Evolutionary conservation across 1,140 invertebrate species (phyloP), one percentile per base, ranked within the genome.

Genomic region (Sycobia sp.): DNA sequence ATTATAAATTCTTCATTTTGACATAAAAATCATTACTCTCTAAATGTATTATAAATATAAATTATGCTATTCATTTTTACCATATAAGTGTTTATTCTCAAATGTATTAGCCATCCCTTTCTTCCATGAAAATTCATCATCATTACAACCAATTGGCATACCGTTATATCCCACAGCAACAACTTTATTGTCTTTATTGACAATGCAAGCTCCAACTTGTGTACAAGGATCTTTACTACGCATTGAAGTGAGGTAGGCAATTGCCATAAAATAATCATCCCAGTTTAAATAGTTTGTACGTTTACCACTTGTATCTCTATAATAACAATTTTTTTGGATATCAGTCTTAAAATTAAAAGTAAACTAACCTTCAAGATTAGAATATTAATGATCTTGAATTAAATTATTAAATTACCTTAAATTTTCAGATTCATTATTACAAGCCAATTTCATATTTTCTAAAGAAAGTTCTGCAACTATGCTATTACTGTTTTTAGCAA

Each of bases 101-200:
- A 92, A 76, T 32, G 76, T 70, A 72, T 86, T 74, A 20, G 79
- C 36, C 18, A 76, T 76, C 41, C 83, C 72, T 74, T 90, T 94
- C 1, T 76, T 78, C 96, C 96, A 99, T 0, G 96, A 92, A 78
- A 97, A 92, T 18, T 86, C 80, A 76, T 97, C 90, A 80, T 98
- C 96, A n/a, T 27, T 69, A 73, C 95, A 98, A 14, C 94, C 92
- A 60, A 76, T 84, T 0, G 96, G 96, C 89, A 98, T 94, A 16
- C 96, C 96, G 86, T 99, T 98, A 71, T 99, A 99, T 46, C 96
- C 97, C 60, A 96, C 86, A 32, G 92, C 93, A 60, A 98, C 90
- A 69, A 99, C 93, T 77, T 88, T 90, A n/a, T 96, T 94, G 0
- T 94, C 88, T 38, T 86, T 71, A 74, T 96, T 93, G 2, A 97